Base-by-base conservation (phyloP, 2,888 invertebrate species). In the Cosmopolites sordidus region DNA sequence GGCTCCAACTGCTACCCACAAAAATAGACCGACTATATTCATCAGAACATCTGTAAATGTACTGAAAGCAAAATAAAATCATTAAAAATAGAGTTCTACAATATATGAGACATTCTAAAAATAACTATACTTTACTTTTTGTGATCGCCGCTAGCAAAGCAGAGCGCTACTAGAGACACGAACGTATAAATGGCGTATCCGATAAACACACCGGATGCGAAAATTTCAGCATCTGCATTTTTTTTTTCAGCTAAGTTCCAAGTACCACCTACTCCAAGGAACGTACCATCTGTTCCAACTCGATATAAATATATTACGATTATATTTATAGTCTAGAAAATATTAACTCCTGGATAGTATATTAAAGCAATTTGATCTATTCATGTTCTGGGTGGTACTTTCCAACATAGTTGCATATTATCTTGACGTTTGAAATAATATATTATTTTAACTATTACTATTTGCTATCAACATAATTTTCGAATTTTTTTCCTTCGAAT, bases 221-320 rank as follows among this genome's bases (percentile, higher is more conserved):
- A 85, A 58, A 92, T 91, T 77, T 92, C 92, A 14, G 87, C 87
- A 66, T 92, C 92, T 0, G 90, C 84, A 70, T 85, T 89, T 76
- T 91, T 91, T 70, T 89, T 89, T 71, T 92, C 91, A 65, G 91
- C 89, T 45, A 92, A 78, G 75, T 92, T 92, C 91, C 92, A 92
- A 14, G 90, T 90, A 50, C 91, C 92, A 41, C 92, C 91, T 47
- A 92, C 87, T 29, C 92, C 92, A 56, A 92, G 78, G 71, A 92
- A 92, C 69, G 84, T 83, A 1, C 92, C 92, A 61, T 84, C 83
- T 75, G 85, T 87, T 9, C 92, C 92, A 17, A 86, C 86, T 56
- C 92, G 83, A 74, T 92, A 92, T 6, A 92, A 76, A 51, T 90
- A 83, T 45, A 92, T 68, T 62, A 91, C 82, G 11, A 92, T 83